These are phyloP conservation scores for Phthorimaea operculella DNA, from an alignment of 1,140 invertebrate species.

Conservation along the genomic window DNA sequence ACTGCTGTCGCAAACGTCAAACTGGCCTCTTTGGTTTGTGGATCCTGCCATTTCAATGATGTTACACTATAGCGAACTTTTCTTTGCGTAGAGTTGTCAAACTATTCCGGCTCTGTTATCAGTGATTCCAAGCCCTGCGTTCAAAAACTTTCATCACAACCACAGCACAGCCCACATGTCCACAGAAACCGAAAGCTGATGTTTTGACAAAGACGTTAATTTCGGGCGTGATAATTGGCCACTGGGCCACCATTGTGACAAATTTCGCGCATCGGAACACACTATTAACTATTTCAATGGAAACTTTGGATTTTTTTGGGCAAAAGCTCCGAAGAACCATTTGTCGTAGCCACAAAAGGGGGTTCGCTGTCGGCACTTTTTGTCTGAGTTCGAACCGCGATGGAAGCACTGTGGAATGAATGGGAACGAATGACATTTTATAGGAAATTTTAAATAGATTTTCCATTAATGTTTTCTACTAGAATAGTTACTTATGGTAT, in stretches of 20 bases:
- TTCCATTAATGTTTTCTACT: neutral
- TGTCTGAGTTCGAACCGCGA: conserved; percentile 4
- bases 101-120: no score
- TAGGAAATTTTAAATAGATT: neutral
- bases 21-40: no score
- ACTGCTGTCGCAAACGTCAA: no score
- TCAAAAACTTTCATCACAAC: no score
- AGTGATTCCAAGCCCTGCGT: no score
- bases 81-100: no score
- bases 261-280: conserved; percentile 40
- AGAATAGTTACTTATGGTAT: neutral
- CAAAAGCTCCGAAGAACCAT: conserved; percentile 34
- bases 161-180: neutral
- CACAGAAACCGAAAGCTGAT: conserved; percentile 9
- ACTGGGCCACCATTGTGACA: conserved; percentile 32
- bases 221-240: conserved; percentile 41
- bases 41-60: no score
- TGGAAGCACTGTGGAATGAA: neutral
- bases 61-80: no score
- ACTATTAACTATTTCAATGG: conserved; percentile 40
- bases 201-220: conserved; percentile 41
- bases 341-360: conserved; percentile 32
- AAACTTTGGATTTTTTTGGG: conserved; percentile 20
- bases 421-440: neutral
- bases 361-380: conserved; percentile 28